Percentiles rank a stretch among this genome's conserved stretches.
These are phyloP conservation scores for Poecile atricapillus DNA, from an alignment of 2,113 vertebrate species.

Conservation along the genomic window DNA sequence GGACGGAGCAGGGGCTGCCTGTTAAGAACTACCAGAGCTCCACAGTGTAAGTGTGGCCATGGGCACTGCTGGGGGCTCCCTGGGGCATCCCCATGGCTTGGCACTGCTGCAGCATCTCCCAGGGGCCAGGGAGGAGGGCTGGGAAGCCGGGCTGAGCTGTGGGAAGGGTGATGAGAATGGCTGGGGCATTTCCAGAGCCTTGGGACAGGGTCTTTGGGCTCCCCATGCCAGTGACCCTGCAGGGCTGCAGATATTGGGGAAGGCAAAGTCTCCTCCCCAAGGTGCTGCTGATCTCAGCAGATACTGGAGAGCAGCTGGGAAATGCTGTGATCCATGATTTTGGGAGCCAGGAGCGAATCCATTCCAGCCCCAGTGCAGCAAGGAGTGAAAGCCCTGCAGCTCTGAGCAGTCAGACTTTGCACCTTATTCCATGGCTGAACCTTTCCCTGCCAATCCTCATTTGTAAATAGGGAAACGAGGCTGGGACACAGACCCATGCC, in stretches of 20 bases:
- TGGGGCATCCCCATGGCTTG: fast-evolving
- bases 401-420: not conserved
- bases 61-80: not conserved
- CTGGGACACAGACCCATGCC: not conserved
- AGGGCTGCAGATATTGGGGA: not conserved
- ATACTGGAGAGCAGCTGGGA: not conserved
- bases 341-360: fast-evolving
- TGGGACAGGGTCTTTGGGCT: not conserved
- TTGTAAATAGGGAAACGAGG: not conserved
- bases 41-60: slow-evolving; percentile 80
- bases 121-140: not conserved
- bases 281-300: not conserved
- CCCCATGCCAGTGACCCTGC: fast-evolving
- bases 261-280: not conserved
- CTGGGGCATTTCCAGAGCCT: not conserved
- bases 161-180: fast-evolving
- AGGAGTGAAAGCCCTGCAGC: not conserved
- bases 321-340: fast-evolving
- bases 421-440: not conserved
- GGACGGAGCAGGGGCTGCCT: slow-evolving; percentile 86
- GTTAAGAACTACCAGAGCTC: slow-evolving; percentile 74
- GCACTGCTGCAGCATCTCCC: not conserved
- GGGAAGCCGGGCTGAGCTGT: not conserved
- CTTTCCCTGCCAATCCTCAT: not conserved
- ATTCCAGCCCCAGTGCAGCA: fast-evolving